phyloP scores from a whole-genome alignment of 2,113 vertebrate genomes.

The Paracanthobrama guichenoti region DNA sequence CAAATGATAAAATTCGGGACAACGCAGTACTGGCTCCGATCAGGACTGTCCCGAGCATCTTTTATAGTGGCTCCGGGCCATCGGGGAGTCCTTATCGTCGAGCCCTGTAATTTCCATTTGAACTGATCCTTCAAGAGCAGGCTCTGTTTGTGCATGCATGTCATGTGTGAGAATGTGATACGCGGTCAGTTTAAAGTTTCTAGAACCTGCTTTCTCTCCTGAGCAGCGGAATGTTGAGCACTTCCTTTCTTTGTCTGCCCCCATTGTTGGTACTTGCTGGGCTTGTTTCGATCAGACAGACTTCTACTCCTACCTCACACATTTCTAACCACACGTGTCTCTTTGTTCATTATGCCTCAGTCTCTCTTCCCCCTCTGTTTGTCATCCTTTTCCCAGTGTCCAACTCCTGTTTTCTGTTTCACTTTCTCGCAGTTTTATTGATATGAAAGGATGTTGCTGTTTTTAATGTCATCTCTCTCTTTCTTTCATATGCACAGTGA shows the following conservation, averaged over 20 bases:
- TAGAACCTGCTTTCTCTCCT: constrained; percentile 44
- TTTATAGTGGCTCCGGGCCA: too few species aligned
- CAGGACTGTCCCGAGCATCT: too few species aligned
- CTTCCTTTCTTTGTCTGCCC: constrained; percentile 70
- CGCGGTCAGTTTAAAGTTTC: constrained; percentile 62
- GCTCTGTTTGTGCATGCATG: constrained; percentile 10
- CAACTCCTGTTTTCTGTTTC: background rate
- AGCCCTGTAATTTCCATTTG: background rate
- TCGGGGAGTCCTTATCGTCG: too few species aligned
- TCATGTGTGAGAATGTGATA: constrained; percentile 29
- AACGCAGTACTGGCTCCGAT: too few species aligned
- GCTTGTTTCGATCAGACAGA: constrained; percentile 60
- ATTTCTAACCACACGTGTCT: constrained; percentile 10
- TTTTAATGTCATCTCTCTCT: background rate
- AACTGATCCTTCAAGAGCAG: background rate
- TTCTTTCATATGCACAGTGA: constrained; percentile 71
- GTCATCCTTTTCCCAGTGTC: background rate
- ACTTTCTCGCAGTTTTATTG: background rate
- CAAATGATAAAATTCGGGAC: too few species aligned
- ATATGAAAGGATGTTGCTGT: background rate
- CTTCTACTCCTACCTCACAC: constrained; percentile 41
- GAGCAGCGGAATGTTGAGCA: constrained; percentile 42
- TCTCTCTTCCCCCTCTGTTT: constrained; percentile 28
- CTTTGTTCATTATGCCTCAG: constrained; percentile 2
- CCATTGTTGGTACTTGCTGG: constrained; percentile 60